Base-by-base conservation (phyloP, 2,113 vertebrate species). In the Silurus glanis region DNA sequence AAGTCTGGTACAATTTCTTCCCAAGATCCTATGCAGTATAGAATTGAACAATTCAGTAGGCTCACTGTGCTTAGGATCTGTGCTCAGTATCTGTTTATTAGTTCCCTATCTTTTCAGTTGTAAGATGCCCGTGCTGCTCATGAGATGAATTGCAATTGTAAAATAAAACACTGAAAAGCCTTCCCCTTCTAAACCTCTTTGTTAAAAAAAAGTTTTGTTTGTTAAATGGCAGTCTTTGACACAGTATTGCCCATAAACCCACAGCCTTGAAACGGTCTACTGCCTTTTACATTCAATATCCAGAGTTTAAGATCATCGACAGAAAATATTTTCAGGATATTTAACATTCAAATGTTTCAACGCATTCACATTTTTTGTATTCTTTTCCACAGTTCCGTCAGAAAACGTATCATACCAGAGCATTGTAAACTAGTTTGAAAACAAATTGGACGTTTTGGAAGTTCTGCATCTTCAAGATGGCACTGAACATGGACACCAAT, bases 401-500 rank as follows among this genome's bases (percentile, higher is more conserved):
- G 28, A 80, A 17, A 45, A 75, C 25, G 9, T 37, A 51, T 81
- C 7, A 47, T 9, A 59, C 59, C 14, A 66, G 47, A 79, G 25
- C 21, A 14, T 45, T 5, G 5, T 25, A 79, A 67, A 71, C 10
- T 45, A 61, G 59, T 51, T 9, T 71, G 21, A 58, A 76, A 71
- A 58, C 3, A 72, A 62, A 56, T 56, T 51, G 45, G 45, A 14
- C 17, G 6, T 25, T 64, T 74, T 1, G 69, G 64, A 51, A 55
- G 61, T 37, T 58, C 51, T 67, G 85, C 64, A 37, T 61, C 69
- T 59, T 25, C 53, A 84, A 25, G 2, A 91, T 91, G 91, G 90
- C 88, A 87, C 53, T 90, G 83, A 90, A 90, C 82, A 86, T 90
- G 67, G 90, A 87, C 23, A 3, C 76, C 76, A 56, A 75, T 17